Conservation (phyloP, 2,888 invertebrate species). For the Caenorhabditis auriculariae region DNA sequence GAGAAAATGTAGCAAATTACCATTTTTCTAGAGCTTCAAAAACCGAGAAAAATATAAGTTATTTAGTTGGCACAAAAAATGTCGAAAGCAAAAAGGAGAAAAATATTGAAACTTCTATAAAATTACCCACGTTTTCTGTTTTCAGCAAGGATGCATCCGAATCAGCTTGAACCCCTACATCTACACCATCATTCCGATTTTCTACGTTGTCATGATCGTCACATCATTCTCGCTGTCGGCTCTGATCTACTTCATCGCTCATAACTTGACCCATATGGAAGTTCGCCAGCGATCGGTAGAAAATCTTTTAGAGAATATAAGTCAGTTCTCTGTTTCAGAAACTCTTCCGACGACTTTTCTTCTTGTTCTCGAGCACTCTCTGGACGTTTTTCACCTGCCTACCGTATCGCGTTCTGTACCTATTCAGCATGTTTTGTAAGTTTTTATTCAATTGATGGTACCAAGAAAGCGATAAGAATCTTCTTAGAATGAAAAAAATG, state of each 20-base stretch:
- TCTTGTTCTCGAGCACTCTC: slow-evolving; percentile 60
- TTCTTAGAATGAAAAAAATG: slow-evolving; percentile 2
- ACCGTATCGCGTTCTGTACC: slow-evolving; percentile 57
- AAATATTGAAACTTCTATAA: too few relatives aligned
- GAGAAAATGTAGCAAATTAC: too few relatives aligned
- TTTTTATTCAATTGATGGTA: background rate
- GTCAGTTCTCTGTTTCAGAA: slow-evolving; percentile 36
- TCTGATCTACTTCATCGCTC: slow-evolving; percentile 59
- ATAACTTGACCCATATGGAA: slow-evolving; percentile 52
- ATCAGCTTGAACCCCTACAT: slow-evolving; percentile 23
- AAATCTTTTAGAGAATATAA: too few relatives aligned
- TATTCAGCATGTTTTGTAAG: slow-evolving; percentile 38
- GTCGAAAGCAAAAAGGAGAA: too few relatives aligned
- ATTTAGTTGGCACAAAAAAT: too few relatives aligned
- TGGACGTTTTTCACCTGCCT: slow-evolving; percentile 62
- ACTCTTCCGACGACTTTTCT: slow-evolving; percentile 60
- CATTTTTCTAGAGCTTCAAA: too few relatives aligned
- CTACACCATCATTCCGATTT: slow-evolving; percentile 37
- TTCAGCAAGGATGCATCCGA: slow-evolving; percentile 29
- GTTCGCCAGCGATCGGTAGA: slow-evolving; percentile 48
- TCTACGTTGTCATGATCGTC: slow-evolving; percentile 58
- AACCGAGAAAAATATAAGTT: too few relatives aligned
- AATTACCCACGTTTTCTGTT: background rate
- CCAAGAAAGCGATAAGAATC: background rate
- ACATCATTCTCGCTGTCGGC: slow-evolving; percentile 55